Evolutionary conservation across 2,797 vertebrate genomes (phyloP), one percentile per base, ranked within the genome.

Genomic region (Naso thynnoides): DNA sequence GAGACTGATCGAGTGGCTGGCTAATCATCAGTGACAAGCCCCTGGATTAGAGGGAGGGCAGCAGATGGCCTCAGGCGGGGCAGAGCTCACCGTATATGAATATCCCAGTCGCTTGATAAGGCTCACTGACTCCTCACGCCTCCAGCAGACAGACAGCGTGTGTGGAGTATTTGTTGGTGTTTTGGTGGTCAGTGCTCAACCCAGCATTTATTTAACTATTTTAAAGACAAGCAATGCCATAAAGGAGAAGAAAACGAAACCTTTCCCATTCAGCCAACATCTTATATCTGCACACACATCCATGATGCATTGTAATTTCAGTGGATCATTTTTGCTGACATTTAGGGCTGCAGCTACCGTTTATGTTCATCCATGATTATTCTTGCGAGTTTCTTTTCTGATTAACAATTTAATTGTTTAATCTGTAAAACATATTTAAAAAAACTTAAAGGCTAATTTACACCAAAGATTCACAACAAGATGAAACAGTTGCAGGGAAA

Each of bases 21-120:
- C 84, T 92, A 91, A 91, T 91, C 85, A 89, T 36, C 78, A 81
- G 79, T 55, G 89, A 90, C 84, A 92, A 83, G 86, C 83, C 89
- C 79, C 86, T 78, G 91, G 90, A 94, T 95, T 93, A 94, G 85
- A 92, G 76, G 86, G 82, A 85, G 15, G 87, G 73, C 84, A 86
- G 86, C 94, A 95, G 94, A 95, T 96, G 95, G 92, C 89, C 86
- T 76, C 81, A 79, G 87, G 86, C 81, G 23, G 78, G 86, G 52
- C 73, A 21, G 54, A 33, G 36, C 68, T 56, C 29, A 38, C 81
- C 38, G 15, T 69, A 54, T 73, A 76, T 64, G 79, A 79, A 79
- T 73, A 85, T 83, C 73, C 49, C 74, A 61, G 65, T 70, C n/a
- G 78, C 58, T 14, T 80, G 79, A 79, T 71, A 63, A 45, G 70